Evolutionary conservation across 2,113 vertebrate species (phyloP).

Genomic region (Pomatorhinus ruficollis): DNA sequence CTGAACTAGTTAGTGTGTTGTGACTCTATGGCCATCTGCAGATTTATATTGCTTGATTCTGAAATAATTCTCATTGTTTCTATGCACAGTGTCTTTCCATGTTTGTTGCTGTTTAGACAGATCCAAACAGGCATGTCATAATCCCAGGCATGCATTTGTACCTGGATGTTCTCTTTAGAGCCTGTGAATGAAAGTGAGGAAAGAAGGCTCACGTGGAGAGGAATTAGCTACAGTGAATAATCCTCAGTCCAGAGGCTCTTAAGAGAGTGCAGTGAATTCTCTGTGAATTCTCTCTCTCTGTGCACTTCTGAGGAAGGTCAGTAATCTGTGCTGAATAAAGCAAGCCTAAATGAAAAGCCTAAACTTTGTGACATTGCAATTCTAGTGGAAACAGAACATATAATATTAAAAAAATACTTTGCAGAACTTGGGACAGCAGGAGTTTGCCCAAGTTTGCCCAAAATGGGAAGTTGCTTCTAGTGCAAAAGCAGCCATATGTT

Average conservation of each 20-base stretch:
- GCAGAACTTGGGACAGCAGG: not conserved
- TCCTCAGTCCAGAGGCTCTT: not conserved
- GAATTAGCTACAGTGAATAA: not conserved
- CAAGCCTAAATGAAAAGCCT: not conserved
- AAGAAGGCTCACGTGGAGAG: not conserved
- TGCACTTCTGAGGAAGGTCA: not conserved
- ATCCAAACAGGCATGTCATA: not conserved
- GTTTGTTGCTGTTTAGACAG: not conserved
- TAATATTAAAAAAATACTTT: not conserved
- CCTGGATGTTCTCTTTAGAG: not conserved
- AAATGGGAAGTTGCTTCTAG: not conserved
- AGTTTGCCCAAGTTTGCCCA: not conserved
- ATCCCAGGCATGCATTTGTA: not conserved
- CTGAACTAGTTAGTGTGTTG: not conserved
- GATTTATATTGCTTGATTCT: not conserved
- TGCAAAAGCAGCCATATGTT: not conserved
- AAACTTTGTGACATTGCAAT: not conserved
- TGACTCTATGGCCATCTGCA: not conserved
- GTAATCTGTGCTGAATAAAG: not conserved
- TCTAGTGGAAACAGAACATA: not conserved
- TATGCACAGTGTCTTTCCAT: not conserved
- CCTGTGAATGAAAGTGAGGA: not conserved
- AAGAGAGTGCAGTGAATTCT: not conserved
- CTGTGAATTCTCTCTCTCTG: not conserved
- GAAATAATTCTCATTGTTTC: not conserved